Evolutionary conservation across 2,797 vertebrate species (phyloP).

Genomic region (Miichthys miiuy): DNA sequence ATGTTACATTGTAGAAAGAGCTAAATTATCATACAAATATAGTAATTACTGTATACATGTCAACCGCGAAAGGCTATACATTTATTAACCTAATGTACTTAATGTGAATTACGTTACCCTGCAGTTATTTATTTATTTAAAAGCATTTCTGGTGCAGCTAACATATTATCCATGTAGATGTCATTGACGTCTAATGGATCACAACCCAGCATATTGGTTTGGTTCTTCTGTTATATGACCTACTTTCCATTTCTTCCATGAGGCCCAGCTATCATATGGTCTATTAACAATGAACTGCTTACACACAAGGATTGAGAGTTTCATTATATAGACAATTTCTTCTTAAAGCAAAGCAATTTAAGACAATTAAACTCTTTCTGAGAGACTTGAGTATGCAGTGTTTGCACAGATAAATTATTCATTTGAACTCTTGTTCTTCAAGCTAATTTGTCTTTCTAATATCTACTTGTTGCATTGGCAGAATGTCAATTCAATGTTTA

Average conservation of each 20-base stretch:
- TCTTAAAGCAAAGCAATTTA: constrained; percentile 63
- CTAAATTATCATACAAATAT: background rate
- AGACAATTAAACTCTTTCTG: constrained; percentile 68
- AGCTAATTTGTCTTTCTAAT: constrained; percentile 77
- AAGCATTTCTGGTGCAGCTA: background rate
- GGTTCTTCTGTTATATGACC: constrained; percentile 38
- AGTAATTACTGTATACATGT: background rate
- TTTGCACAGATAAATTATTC: constrained; percentile 79
- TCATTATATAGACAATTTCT: constrained; percentile 62
- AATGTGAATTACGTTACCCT: background rate
- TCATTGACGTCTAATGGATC: constrained; percentile 6
- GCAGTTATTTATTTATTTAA: background rate
- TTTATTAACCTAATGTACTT: background rate
- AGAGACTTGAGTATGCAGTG: constrained; percentile 64
- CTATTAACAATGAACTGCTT: constrained; percentile 68
- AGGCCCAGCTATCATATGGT: constrained; percentile 54
- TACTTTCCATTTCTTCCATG: constrained; percentile 53
- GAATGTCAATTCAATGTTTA: constrained; percentile 75
- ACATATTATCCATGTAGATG: background rate
- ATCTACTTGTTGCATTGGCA: constrained; percentile 70
- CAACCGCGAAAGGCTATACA: background rate
- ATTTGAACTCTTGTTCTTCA: constrained; percentile 73
- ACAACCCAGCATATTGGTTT: constrained; percentile 7
- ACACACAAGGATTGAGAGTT: constrained; percentile 64
- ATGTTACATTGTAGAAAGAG: background rate